phyloP scores from a whole-genome alignment of 2,113 vertebrate species.

The Elephantulus edwardii region DNA sequence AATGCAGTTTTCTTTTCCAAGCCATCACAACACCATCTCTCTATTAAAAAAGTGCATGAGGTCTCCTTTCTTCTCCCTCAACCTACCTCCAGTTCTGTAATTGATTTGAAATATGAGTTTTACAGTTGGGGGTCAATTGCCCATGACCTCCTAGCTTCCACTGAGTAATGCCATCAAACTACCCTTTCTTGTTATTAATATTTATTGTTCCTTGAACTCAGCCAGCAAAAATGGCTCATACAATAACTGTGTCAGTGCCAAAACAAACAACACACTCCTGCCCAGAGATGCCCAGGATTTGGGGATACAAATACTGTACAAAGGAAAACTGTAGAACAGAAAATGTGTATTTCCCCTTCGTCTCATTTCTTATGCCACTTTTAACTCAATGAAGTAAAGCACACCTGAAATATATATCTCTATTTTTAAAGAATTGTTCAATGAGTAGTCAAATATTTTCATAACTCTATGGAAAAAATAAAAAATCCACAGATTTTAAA shows the following conservation, averaged over 20 bases:
- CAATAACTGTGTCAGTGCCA: constrained; percentile 56
- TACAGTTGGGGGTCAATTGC: constrained; percentile 50
- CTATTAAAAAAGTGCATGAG: constrained; percentile 72
- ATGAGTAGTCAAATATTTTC: constrained; percentile 29
- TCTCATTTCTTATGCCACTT: constrained; percentile 29
- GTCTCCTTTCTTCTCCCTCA: constrained; percentile 55
- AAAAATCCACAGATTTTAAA: neutral
- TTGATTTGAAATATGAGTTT: constrained; percentile 76
- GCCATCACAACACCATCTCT: constrained; percentile 42
- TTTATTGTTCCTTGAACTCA: constrained; percentile 68
- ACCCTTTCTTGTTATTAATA: constrained; percentile 65
- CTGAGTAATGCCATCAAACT: constrained; percentile 51
- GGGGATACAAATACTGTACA: neutral
- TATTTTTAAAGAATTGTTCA: neutral
- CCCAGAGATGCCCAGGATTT: neutral
- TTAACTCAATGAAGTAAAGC: neutral
- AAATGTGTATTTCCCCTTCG: neutral
- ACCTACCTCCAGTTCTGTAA: constrained; percentile 72
- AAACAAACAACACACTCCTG: constrained; percentile 49
- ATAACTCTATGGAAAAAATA: neutral
- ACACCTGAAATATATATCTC: neutral
- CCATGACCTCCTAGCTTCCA: constrained; percentile 48
- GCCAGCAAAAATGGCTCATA: constrained; percentile 52
- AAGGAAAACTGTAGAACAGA: constrained; percentile 36
- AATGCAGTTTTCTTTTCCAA: constrained; percentile 68